phyloP scores from a whole-genome alignment of 2,797 vertebrate species.

The Peromyscus aztecus region DNA sequence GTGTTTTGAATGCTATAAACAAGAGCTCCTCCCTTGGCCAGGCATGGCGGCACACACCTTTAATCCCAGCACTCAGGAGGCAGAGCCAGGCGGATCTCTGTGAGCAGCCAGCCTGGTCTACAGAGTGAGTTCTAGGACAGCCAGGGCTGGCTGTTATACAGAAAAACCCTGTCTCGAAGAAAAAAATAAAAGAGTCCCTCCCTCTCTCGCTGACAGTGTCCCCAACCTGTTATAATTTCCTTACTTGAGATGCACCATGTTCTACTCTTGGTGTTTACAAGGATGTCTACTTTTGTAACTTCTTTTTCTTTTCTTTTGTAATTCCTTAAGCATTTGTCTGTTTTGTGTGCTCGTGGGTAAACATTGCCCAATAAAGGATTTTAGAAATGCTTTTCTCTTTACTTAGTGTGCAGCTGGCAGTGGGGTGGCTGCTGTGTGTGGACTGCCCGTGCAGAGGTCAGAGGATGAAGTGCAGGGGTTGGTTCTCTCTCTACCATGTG shows the following conservation, averaged over 20 bases:
- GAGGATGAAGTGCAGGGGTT: neutral
- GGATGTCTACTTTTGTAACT: neutral
- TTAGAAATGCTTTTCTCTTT: neutral
- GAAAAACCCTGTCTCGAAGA: neutral
- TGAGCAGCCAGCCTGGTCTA: neutral
- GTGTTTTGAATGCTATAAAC: too few species aligned
- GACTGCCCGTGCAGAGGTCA: neutral
- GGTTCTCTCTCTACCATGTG: neutral
- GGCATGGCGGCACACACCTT: neutral
- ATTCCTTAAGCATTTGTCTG: neutral
- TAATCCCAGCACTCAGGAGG: neutral
- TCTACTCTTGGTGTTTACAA: neutral
- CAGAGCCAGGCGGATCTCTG: neutral
- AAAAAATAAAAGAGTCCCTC: neutral
- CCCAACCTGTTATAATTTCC: neutral
- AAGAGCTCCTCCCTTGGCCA: neutral
- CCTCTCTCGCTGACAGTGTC: neutral
- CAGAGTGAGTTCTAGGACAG: neutral
- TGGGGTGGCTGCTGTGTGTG: neutral
- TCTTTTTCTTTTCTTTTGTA: neutral
- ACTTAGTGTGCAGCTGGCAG: neutral
- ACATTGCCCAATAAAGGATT: neutral
- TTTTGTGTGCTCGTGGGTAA: neutral
- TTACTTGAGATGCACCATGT: neutral
- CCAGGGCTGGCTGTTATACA: neutral